phyloP scores from a whole-genome alignment of 2,888 invertebrate species.

The Stenoptilia bipunctidactyla region DNA sequence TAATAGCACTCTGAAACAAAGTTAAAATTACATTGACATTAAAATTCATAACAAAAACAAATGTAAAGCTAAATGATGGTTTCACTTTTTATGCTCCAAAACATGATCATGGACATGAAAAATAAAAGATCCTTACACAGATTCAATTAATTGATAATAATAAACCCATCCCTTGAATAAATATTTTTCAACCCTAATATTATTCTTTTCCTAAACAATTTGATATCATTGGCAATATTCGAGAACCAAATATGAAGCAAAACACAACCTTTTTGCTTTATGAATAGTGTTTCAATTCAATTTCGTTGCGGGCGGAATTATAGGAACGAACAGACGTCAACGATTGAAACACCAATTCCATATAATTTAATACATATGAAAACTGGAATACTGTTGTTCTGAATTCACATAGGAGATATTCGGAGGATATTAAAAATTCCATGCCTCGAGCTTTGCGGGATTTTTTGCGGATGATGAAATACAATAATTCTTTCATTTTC shows the following conservation, averaged over 20 bases:
- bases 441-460: conserved; percentile 18
- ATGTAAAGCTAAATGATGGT: not conserved
- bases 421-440: conserved; percentile 47
- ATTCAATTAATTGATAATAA: no score
- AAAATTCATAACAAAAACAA: not conserved
- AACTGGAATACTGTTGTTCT: not conserved
- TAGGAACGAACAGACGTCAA: not conserved
- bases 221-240: conserved; percentile 3
- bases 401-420: conserved; percentile 10
- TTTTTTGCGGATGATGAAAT: conserved; percentile 18
- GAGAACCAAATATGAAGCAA: not conserved
- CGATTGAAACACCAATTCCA: not conserved
- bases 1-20: conserved; percentile 78
- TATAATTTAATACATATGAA: not conserved
- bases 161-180: conserved; percentile 1
- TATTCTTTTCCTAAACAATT: conserved; percentile 19
- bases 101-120: no score
- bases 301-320: not conserved
- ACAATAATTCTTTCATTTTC: conserved; percentile 12
- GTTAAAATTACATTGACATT: not conserved
- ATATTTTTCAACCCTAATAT: conserved; percentile 11
- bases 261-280: not conserved
- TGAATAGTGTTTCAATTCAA: not conserved
- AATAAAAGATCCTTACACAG: no score
- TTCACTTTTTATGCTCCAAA: not conserved